Base-by-base conservation (phyloP, 1,140 invertebrate genomes). In the Tachypleus tridentatus region DNA sequence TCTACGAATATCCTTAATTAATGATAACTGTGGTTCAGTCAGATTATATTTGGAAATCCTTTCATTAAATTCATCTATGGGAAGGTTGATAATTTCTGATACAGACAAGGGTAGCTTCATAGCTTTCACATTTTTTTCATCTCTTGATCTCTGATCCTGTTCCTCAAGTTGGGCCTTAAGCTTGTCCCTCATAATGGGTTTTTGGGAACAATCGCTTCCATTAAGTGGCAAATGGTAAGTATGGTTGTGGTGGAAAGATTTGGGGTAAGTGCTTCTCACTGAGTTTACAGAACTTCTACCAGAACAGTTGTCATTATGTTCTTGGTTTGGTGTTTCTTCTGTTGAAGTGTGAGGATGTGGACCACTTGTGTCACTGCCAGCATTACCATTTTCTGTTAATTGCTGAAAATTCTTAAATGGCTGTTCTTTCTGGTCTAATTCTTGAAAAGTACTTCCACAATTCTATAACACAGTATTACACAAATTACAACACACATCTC, bases 41-140 rank as follows among this genome's bases (percentile, higher is more conserved):
- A 97, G 80, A 76, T 94, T 91, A 76, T 93, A 92, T 73, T 94
- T 94, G 65, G 89, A 90, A n/a, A 97, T 78, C 9, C 93, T 82
- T 75, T 97, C 93, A 76, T 97, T 98, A 77, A 97, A 98, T 77
- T 96, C 93, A 73, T 98, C 94, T 86, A 97, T 97, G 3, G 93
- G 93, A 62, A 95, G 78, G 74, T 96, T 93, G 57, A 97, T 94
- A 63, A 98, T 97, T 69, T 97, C 92, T 53, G 85, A 84, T 1
- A 94, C 87, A 3, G 86, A 77, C 66, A 97, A 86, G 0, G 93
- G 93, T 71, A 91, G 83, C 67, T 84, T 89, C 58, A 93, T 75
- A 11, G 86, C 80, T 52, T 86, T 80, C 3, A 89, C 88, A 63
- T 87, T 80, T 73, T 92, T 92, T 70, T 93, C 88, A 76, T 95